Conservation (phyloP, 2,888 invertebrate species). For the Xiphydria camelus region DNA sequence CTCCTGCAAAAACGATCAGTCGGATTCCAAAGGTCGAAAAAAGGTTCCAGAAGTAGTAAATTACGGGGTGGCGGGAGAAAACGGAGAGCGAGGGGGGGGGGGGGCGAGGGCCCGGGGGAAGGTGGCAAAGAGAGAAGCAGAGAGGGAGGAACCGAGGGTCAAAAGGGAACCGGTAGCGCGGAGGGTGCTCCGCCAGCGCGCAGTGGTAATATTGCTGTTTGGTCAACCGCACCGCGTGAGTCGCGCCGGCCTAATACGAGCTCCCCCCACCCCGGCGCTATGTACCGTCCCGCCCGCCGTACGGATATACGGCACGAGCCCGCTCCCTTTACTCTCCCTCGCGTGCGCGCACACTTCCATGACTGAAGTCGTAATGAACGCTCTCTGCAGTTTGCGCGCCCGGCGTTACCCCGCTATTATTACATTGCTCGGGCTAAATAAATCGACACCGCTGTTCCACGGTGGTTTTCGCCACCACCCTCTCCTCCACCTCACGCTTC, state of each 20-base stretch:
- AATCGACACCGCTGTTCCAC: no score
- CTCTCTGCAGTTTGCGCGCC: neutral
- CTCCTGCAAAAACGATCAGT: neutral
- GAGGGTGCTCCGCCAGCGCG: no score
- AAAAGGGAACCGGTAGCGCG: no score
- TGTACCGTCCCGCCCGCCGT: neutral
- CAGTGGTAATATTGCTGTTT: conserved; percentile 26
- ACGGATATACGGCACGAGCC: no score
- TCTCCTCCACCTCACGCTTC: no score
- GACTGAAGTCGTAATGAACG: neutral
- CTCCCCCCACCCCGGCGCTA: neutral
- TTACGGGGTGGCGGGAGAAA: no score
- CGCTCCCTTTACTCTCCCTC: neutral
- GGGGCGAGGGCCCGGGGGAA: neutral
- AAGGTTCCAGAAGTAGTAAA: neutral
- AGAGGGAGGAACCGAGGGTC: no score
- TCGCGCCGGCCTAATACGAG: conserved; percentile 13
- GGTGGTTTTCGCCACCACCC: no score
- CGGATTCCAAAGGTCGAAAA: neutral
- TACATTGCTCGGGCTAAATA: neutral
- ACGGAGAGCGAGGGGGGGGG: neutral
- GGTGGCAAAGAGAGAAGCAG: neutral
- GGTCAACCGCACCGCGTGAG: conserved; percentile 27
- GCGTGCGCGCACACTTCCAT: neutral
- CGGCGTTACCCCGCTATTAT: neutral